Percentiles rank a stretch among this genome's conserved stretches.
These are phyloP conservation scores for Pseudopodoces humilis DNA, from an alignment of 2,113 vertebrate genomes.

Conservation along the genomic window DNA sequence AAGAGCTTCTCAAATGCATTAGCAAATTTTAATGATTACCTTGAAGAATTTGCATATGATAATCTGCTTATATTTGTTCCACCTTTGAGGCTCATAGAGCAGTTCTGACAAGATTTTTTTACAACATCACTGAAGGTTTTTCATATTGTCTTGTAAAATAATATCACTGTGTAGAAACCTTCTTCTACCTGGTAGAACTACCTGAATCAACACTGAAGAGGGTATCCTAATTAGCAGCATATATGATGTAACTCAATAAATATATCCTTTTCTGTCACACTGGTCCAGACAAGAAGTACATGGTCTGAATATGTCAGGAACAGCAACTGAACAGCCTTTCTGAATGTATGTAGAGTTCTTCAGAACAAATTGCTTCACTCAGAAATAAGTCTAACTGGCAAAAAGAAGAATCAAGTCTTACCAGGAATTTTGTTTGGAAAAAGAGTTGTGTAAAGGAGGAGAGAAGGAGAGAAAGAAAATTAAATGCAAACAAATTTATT, in stretches of 20 bases:
- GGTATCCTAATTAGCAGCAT: background rate
- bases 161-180: background rate
- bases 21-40: constrained; percentile 1
- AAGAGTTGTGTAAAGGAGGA: background rate
- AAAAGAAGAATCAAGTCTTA: background rate
- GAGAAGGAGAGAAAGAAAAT: background rate
- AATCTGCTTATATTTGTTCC: background rate
- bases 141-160: background rate
- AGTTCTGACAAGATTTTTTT: background rate
- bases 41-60: constrained; percentile 9
- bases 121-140: background rate
- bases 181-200: background rate
- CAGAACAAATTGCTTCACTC: background rate
- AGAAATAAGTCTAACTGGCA: background rate
- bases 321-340: background rate
- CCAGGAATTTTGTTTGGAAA: background rate
- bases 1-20: background rate
- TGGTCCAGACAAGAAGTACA: background rate
- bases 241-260: background rate
- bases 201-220: background rate
- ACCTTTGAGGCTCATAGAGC: background rate
- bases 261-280: background rate
- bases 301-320: background rate
- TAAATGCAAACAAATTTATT: background rate
- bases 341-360: background rate